Base-by-base conservation (phyloP, 2,888 invertebrate species). In the Mimumesa dahlbomi region DNA sequence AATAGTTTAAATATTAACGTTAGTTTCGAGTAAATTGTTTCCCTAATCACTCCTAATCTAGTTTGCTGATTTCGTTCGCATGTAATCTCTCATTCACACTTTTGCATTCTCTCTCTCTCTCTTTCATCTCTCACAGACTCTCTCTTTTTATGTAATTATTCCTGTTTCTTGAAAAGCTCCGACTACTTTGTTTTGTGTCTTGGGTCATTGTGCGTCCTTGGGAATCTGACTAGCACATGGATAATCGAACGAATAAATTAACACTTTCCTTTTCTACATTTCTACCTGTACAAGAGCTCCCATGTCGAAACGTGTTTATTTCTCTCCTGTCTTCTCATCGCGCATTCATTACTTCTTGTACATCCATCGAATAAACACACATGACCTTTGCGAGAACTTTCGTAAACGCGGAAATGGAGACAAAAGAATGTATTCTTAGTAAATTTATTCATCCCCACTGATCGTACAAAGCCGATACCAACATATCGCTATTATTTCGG, bases 141-240 rank as follows among this genome's bases (percentile, higher is more conserved):
- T 45, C 34, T n/a, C 53, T 25, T 13, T 57, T 7, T 62, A 49
- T 38, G 38, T 53, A 48, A n/a, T 56, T 52, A 68, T 46, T 63
- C 29, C 19, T 63, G 54, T 70, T 34, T 61, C 54, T 38, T 31
- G 36, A 29, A 66, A 64, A 48, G 7, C 50, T 42, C 53, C 58
- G 22, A 64, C 40, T 56, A 65, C 48, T 43, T 31, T 45, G 38
- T 73, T 63, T 62, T 63, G 52, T 77, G 61, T 71, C 52, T 80
- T 69, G 72, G 57, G 59, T 74, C 64, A 79, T 83, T 84, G 82
- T 84, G 83, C 83, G 75, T 82, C 82, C 77, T 79, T 79, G 75
- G 75, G 74, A 75, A 82, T 79, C 73, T 84, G 84, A 84, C 84
- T 84, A 84, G 84, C 84, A 82, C 81, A 72, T 75, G 68, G 63